Percentiles rank a stretch among this genome's conserved stretches.
Evolutionary conservation across 2,888 invertebrate genomes (phyloP).

Genomic region (Gerris lacustris): DNA sequence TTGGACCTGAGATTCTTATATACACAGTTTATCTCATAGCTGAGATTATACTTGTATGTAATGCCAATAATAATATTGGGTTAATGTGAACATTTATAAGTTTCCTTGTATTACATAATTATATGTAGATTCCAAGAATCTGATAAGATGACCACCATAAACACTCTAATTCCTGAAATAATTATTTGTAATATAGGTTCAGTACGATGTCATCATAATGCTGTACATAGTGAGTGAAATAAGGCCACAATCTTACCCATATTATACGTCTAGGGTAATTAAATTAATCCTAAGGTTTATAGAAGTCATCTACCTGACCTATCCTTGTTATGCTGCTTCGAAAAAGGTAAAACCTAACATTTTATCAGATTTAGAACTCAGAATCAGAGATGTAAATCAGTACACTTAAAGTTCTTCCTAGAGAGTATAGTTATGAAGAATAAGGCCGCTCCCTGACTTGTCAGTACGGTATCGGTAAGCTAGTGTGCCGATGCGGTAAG

Average conservation of each 20-base stretch:
- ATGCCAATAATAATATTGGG: not conserved
- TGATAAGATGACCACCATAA: not conserved
- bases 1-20: not conserved
- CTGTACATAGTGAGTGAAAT: not conserved
- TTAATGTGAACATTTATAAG: too few species aligned
- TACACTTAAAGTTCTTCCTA: too few species aligned
- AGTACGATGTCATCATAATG: conserved; percentile 1
- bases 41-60: not conserved
- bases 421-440: too few species aligned
- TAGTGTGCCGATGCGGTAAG: too few species aligned
- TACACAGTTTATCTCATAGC: not conserved
- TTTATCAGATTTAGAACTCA: not conserved
- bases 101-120: not conserved
- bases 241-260: not conserved
- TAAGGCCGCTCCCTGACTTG: too few species aligned
- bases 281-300: conserved; percentile 6
- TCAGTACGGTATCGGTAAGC: too few species aligned
- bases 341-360: not conserved
- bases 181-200: not conserved
- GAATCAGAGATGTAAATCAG: too few species aligned
- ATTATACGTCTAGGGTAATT: conserved; percentile 2
- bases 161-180: not conserved
- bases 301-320: not conserved
- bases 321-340: not conserved
- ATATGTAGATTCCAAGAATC: not conserved